Evolutionary conservation across 1,140 invertebrate species (phyloP).

Genomic region (Drosophila watanabei): DNA sequence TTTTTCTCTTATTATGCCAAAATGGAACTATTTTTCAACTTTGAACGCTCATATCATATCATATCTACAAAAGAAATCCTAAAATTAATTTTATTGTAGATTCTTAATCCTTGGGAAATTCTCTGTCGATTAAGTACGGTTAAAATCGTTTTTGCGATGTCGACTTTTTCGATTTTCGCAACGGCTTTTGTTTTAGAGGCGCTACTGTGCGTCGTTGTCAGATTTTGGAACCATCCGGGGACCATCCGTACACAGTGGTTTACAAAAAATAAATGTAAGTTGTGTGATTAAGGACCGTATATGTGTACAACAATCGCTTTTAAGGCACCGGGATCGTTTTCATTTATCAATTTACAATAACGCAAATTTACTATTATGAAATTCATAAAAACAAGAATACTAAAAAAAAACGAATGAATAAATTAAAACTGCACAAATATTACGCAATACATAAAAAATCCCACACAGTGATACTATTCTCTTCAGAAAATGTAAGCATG

Average conservation of each 20-base stretch:
- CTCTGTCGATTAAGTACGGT: too few species aligned
- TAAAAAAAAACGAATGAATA: neutral
- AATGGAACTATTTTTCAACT: too few species aligned
- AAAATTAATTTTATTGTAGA: too few species aligned
- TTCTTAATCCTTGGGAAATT: too few species aligned
- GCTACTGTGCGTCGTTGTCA: neutral
- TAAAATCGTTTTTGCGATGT: too few species aligned
- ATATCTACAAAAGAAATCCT: too few species aligned
- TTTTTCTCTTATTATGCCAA: too few species aligned
- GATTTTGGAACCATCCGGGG: too few species aligned
- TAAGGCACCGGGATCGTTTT: neutral
- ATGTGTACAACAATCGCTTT: conserved; percentile 2
- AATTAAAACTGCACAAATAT: neutral
- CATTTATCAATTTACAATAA: neutral
- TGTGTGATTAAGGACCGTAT: conserved; percentile 7
- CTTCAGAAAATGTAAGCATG: neutral
- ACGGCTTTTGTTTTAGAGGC: too few species aligned
- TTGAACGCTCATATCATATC: too few species aligned
- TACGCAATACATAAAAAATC: too few species aligned
- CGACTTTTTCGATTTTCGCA: too few species aligned
- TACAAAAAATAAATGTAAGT: conserved; percentile 13
- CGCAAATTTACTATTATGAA: neutral
- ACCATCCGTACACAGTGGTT: conserved; percentile 21
- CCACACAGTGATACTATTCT: neutral
- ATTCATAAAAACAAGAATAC: neutral